Conservation (phyloP, 2,888 invertebrate species). For the Lochmaea capreae region DNA sequence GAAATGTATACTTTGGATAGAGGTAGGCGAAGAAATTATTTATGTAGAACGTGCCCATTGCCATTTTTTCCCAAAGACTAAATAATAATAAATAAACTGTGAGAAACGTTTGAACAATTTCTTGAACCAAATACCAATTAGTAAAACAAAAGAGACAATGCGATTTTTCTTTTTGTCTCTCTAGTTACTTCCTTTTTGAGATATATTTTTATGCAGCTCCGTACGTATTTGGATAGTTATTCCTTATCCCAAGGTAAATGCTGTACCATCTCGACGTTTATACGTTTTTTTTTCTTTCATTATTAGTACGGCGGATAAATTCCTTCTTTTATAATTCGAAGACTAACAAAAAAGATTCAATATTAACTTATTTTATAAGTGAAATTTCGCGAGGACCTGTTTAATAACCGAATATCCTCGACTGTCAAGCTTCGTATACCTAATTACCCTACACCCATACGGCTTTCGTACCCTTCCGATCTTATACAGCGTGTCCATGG, state of each 20-base stretch:
- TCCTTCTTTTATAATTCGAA: not conserved
- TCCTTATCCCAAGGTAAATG: constrained; percentile 24
- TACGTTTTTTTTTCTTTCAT: not conserved
- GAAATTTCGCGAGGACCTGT: no score
- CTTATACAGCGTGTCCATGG: no score
- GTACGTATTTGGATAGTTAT: constrained; percentile 25
- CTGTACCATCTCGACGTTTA: constrained; percentile 1
- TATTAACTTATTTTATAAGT: no score
- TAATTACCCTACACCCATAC: no score
- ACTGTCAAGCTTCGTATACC: no score
- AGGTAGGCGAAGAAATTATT: no score
- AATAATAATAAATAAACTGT: constrained; percentile 15
- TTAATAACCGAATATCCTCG: no score
- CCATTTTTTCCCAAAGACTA: constrained; percentile 1
- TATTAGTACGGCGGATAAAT: not conserved
- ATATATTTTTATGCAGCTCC: constrained; percentile 9
- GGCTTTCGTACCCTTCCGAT: no score
- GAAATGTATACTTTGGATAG: no score
- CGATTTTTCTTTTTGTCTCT: constrained; percentile 14
- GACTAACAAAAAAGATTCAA: not conserved
- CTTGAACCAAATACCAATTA: constrained; percentile 29
- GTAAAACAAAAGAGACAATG: constrained; percentile 18
- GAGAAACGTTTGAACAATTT: constrained; percentile 23
- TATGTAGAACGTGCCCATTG: not conserved
- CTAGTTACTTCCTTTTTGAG: constrained; percentile 22